Evolutionary conservation across 2,888 invertebrate genomes (phyloP).

Genomic region (Patella ulyssiponensis): DNA sequence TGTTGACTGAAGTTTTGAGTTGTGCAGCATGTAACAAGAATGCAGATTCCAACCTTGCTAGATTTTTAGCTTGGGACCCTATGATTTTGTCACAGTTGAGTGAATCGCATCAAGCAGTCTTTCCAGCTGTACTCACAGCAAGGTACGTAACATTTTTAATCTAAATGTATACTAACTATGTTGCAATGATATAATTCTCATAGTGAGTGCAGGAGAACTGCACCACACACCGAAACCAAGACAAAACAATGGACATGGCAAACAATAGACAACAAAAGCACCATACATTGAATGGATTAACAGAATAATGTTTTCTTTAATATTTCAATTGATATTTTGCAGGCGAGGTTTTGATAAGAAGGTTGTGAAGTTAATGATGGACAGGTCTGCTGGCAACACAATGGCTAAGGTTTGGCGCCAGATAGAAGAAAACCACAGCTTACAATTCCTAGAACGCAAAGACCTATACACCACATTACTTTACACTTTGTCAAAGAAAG

Average conservation of each 20-base stretch:
- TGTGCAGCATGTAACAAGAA: constrained; percentile 6
- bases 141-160: not conserved
- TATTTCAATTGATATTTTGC: no score
- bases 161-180: no score
- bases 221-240: no score
- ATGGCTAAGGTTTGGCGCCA: not conserved
- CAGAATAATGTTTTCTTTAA: no score
- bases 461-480: not conserved
- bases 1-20: constrained; percentile 10
- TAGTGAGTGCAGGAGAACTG: no score
- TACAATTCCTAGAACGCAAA: not conserved
- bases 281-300: no score
- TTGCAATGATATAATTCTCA: no score
- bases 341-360: no score
- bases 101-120: not conserved
- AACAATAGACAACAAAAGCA: no score
- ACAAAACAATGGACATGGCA: no score
- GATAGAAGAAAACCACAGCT: not conserved
- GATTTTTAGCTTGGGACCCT: not conserved
- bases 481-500: not conserved
- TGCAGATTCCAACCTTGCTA: not conserved
- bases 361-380: not conserved
- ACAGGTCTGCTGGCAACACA: not conserved
- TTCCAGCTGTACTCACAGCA: constrained; percentile 15
- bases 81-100: not conserved